Evolutionary conservation across 1,140 invertebrate genomes (phyloP), one percentile per base, ranked within the genome.

Genomic region (Leucophenga varia): DNA sequence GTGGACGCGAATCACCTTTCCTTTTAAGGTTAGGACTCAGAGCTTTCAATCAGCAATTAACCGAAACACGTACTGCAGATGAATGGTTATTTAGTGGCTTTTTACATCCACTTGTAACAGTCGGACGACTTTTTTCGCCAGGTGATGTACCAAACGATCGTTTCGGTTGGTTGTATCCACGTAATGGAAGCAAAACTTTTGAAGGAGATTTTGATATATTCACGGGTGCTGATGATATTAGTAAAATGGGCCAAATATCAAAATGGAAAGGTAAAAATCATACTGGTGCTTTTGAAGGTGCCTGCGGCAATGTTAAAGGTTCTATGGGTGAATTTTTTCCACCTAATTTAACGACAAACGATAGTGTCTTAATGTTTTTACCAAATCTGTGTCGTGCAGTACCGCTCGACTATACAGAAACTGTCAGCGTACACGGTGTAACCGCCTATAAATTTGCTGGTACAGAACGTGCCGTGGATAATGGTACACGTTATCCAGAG

Each of bases 311-410:
- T 55, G 79, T 84, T 13, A 52, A 78, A 46, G 89, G 88, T 16
- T 88, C 86, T 34, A 84, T 84, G 6, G 89, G 89, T 0, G 88
- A 90, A 76, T 87, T 90, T 60, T 88, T 87, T 70, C 82, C 87
- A 1, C 85, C 85, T 2, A 78, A 81, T 54, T 65, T 83, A 47
- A 79, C 69, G 0, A 81, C 82, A 43, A 76, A 79, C 2, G 78
- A 81, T 3, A 78, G 80, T 1, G 78, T 89, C 12, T 76, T 73
- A n/a, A 63, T 89, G 31, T 90, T 83, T 71, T 81, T 83, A 43
- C 72, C 83, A 4, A 87, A 89, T 57, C 71, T 90, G 41, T 90
- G 88, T 72, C 81, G 86, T 53, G 79, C 78, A 0, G 76, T 84
- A 2, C 69, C 78, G 16, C 61, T 88, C 54, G 79, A 81, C 44